Percentiles rank a stretch among this genome's conserved stretches.
Evolutionary conservation across 2,888 invertebrate species (phyloP).

Genomic region (Epinotia brunnichana): DNA sequence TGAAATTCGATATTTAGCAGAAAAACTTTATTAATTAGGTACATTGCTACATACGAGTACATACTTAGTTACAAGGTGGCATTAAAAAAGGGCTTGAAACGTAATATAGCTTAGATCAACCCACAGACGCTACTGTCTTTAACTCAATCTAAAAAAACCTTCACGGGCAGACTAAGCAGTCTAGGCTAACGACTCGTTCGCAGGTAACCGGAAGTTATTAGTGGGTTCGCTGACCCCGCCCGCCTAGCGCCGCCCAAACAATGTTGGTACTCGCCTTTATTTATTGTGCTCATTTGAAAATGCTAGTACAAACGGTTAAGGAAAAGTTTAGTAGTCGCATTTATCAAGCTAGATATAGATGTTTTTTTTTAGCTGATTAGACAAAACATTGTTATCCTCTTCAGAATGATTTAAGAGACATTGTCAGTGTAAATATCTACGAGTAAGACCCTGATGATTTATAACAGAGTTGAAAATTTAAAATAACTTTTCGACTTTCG

Average conservation of each 20-base stretch:
- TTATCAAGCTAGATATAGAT: background rate
- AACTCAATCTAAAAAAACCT: background rate
- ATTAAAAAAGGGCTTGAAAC: no score
- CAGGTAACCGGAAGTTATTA: conserved; percentile 82
- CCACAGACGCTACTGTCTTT: background rate
- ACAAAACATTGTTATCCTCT: no score
- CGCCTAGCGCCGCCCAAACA: conserved; percentile 69
- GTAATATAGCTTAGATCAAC: background rate
- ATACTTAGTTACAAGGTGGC: no score
- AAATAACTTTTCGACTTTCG: no score
- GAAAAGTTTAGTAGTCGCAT: conserved; percentile 2
- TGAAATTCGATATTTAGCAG: no score
- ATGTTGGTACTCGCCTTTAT: conserved; percentile 54
- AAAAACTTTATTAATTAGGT: no score
- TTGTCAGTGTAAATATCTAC: no score
- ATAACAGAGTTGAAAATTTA: no score
- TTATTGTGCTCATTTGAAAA: conserved; percentile 42
- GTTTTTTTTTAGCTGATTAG: background rate
- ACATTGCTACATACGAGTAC: no score
- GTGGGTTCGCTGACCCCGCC: conserved; percentile 69
- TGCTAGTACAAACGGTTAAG: conserved; percentile 1
- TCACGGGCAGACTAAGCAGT: conserved; percentile 43
- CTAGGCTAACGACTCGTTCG: conserved; percentile 66
- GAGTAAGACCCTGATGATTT: no score
- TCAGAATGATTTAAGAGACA: no score